A percentile compares a stretch with the other conserved stretches of the same genome.
These are phyloP conservation scores for Microctonus brassicae DNA, from an alignment of 2,888 invertebrate species.

Conservation along the genomic window DNA sequence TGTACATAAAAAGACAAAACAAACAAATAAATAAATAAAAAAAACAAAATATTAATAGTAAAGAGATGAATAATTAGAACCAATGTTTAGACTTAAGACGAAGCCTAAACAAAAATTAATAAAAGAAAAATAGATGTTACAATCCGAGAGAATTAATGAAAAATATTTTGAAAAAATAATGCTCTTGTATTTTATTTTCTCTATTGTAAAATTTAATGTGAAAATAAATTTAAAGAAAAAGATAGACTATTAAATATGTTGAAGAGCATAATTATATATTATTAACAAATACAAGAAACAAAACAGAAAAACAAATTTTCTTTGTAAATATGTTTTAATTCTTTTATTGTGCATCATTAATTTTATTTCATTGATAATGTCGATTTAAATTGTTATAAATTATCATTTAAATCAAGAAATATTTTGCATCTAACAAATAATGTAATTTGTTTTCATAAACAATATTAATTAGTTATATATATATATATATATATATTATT, in stretches of 20 bases:
- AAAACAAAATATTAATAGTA: conserved; percentile 38
- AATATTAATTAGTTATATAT: neutral
- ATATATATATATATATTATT: conserved; percentile 7
- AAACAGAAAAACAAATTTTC: neutral
- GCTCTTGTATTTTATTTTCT: conserved; percentile 16
- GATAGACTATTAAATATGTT: neutral
- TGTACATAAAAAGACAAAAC: conserved; percentile 42
- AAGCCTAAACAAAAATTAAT: conserved; percentile 42
- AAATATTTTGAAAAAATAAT: conserved; percentile 23
- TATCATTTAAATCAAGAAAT: neutral
- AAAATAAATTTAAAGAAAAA: conserved; percentile 1
- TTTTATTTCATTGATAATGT: conserved; percentile 23
- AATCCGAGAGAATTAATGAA: conserved; percentile 19
- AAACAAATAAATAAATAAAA: neutral
- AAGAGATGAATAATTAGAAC: too few species aligned
- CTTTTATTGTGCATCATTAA: neutral
- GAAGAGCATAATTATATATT: conserved; percentile 24
- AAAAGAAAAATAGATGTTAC: conserved; percentile 7
- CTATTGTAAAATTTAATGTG: neutral
- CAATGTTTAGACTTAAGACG: conserved; percentile 40
- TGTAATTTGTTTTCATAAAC: neutral
- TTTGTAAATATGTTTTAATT: conserved; percentile 34
- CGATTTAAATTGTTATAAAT: conserved; percentile 17
- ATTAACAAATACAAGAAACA: conserved; percentile 18
- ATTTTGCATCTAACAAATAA: neutral